Percentiles rank a stretch among this genome's conserved stretches.
Conservation (phyloP, 2,888 invertebrate genomes). For the Halictus quadricinctus region DNA sequence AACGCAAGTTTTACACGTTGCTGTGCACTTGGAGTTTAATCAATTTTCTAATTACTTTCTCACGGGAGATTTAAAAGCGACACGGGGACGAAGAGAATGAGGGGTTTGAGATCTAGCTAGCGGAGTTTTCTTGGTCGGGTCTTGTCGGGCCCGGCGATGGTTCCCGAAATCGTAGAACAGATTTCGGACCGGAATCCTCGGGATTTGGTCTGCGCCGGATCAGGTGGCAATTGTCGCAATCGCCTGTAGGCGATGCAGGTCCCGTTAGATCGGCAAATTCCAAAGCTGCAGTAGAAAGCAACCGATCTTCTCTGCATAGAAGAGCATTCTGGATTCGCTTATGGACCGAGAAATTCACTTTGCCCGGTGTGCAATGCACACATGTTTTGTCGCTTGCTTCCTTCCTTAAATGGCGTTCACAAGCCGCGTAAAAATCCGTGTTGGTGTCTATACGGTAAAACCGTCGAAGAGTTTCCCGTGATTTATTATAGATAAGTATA, state of each 20-base stretch:
- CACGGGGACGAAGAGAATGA: neutral
- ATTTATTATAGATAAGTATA: conserved; percentile 13
- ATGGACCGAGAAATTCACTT: conserved; percentile 9
- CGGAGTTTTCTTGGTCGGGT: neutral
- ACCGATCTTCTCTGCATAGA: conserved; percentile 9
- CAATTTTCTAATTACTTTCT: too few relatives aligned
- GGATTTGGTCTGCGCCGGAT: neutral
- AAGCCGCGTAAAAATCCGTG: neutral
- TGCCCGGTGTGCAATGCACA: neutral
- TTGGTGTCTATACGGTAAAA: neutral
- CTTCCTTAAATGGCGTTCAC: neutral
- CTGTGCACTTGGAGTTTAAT: too few relatives aligned
- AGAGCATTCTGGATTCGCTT: conserved; percentile 20
- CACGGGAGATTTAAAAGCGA: too few relatives aligned
- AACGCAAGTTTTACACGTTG: too few relatives aligned
- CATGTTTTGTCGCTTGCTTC: neutral
- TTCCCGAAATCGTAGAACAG: neutral
- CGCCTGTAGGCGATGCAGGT: neutral
- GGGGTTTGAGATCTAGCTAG: neutral
- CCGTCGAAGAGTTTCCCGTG: neutral
- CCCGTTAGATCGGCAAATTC: conserved; percentile 41
- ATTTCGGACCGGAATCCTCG: neutral
- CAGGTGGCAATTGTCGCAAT: conserved; percentile 26
- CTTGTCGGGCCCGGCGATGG: neutral
- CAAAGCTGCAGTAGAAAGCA: conserved; percentile 26